Evolutionary conservation across 2,113 vertebrate species (phyloP).

Genomic region (Coptodon rendalli): DNA sequence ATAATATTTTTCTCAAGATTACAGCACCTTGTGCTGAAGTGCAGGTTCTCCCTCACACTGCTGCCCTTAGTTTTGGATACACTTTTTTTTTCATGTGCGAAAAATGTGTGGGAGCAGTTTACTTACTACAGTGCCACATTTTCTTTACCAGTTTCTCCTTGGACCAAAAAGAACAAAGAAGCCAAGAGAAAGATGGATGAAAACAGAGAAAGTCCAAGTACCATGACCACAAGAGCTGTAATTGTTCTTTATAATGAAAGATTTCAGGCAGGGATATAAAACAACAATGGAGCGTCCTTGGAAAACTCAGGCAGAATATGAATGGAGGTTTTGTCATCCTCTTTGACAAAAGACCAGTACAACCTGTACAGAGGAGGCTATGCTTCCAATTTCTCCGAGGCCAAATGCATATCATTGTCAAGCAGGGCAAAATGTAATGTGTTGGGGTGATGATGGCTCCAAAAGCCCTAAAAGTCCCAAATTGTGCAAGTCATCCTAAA

Average conservation of each 20-base stretch:
- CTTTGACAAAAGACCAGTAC: slow-evolving; percentile 39
- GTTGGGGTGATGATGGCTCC: not conserved
- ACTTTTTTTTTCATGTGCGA: not conserved
- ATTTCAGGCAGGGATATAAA: slow-evolving; percentile 12
- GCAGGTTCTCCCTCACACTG: not conserved
- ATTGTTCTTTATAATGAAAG: slow-evolving; percentile 39
- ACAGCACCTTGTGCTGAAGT: not conserved
- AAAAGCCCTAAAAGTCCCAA: not conserved
- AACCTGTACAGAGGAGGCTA: slow-evolving; percentile 28
- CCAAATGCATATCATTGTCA: slow-evolving; percentile 24
- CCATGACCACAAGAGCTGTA: not conserved
- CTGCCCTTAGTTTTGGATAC: not conserved
- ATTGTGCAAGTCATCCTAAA: not conserved
- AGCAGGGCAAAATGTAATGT: not conserved
- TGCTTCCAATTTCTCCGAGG: slow-evolving; percentile 25
- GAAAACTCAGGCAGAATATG: slow-evolving; percentile 24
- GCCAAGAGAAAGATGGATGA: not conserved
- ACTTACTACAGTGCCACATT: not conserved
- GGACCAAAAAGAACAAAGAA: not conserved
- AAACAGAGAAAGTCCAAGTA: slow-evolving; percentile 8
- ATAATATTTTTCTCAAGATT: not conserved
- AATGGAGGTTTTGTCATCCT: slow-evolving; percentile 40
- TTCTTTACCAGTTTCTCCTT: not conserved
- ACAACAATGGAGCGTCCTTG: slow-evolving; percentile 48
- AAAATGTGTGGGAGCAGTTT: not conserved